phyloP scores from a whole-genome alignment of 2,797 vertebrate genomes.

The Dryobates pubescens region DNA sequence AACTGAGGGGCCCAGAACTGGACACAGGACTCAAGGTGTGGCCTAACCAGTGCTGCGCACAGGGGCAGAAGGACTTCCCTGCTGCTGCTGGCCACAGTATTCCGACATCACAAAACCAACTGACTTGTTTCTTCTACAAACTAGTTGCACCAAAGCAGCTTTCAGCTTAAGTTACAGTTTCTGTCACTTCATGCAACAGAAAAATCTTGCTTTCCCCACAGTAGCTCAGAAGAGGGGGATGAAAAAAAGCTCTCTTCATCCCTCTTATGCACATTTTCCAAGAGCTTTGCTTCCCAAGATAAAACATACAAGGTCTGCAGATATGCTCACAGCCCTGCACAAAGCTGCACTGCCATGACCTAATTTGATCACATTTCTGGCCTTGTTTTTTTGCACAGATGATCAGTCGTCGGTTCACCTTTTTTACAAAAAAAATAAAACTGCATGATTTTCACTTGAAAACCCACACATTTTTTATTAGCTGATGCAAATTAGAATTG shows the following conservation, averaged over 20 bases:
- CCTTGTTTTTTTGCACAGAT: slow-evolving; percentile 59
- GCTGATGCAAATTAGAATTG: slow-evolving; percentile 72
- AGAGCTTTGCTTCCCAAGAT: slow-evolving; percentile 60
- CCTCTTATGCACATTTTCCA: slow-evolving; percentile 40
- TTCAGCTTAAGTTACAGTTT: slow-evolving; percentile 18
- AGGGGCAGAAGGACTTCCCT: too few species aligned
- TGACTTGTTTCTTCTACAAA: neutral
- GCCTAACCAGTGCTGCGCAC: too few species aligned
- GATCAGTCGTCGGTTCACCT: slow-evolving; percentile 57
- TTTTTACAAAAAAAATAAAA: neutral
- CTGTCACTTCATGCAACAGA: slow-evolving; percentile 36
- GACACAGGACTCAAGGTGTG: too few species aligned
- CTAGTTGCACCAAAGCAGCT: neutral
- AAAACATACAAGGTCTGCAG: slow-evolving; percentile 59
- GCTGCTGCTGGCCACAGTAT: too few species aligned
- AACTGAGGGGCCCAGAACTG: too few species aligned
- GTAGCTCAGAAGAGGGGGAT: slow-evolving; percentile 29
- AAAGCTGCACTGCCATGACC: slow-evolving; percentile 54
- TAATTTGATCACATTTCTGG: slow-evolving; percentile 62
- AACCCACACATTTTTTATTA: slow-evolving; percentile 73
- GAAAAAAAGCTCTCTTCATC: slow-evolving; percentile 51
- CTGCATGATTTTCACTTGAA: slow-evolving; percentile 71
- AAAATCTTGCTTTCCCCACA: slow-evolving; percentile 4
- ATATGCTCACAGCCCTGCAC: slow-evolving; percentile 43
- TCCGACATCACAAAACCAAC: neutral